phyloP scores from a whole-genome alignment of 2,113 vertebrate species.

The Ia io region DNA sequence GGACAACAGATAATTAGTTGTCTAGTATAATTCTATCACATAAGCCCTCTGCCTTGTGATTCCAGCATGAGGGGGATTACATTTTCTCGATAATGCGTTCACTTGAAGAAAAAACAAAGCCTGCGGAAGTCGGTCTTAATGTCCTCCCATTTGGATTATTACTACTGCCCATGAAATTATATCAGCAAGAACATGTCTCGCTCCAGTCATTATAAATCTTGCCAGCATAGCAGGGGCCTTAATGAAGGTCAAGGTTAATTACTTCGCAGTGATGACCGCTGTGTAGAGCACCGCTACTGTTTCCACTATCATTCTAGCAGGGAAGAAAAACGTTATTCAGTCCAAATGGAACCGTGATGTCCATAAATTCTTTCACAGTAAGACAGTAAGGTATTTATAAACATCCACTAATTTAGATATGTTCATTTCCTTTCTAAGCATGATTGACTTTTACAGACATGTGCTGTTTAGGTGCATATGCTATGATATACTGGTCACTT shows the following conservation, averaged over 20 bases:
- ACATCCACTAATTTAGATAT: neutral
- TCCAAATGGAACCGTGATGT: neutral
- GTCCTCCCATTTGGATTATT: neutral
- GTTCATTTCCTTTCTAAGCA: neutral
- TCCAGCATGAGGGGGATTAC: conserved; percentile 23
- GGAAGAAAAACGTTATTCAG: too few relatives aligned
- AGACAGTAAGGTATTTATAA: neutral
- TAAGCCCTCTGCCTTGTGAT: neutral
- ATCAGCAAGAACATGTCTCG: neutral
- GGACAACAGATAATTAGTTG: conserved; percentile 30
- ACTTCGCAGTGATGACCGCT: neutral
- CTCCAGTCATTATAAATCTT: neutral
- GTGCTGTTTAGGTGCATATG: accelerated
- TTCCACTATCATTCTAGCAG: neutral
- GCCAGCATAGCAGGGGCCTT: neutral
- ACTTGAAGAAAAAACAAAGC: conserved; percentile 21
- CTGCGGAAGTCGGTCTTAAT: neutral
- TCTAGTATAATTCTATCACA: neutral
- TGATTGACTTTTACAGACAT: too few relatives aligned
- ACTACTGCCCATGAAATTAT: neutral
- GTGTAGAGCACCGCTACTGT: neutral
- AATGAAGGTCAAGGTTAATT: conserved; percentile 45
- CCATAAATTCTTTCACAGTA: neutral
- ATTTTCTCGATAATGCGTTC: neutral
- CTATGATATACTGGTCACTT: neutral